These are phyloP conservation scores for Stomatorhinus ivindoensis DNA, from an alignment of 2,113 vertebrate species.

Conservation along the genomic window DNA sequence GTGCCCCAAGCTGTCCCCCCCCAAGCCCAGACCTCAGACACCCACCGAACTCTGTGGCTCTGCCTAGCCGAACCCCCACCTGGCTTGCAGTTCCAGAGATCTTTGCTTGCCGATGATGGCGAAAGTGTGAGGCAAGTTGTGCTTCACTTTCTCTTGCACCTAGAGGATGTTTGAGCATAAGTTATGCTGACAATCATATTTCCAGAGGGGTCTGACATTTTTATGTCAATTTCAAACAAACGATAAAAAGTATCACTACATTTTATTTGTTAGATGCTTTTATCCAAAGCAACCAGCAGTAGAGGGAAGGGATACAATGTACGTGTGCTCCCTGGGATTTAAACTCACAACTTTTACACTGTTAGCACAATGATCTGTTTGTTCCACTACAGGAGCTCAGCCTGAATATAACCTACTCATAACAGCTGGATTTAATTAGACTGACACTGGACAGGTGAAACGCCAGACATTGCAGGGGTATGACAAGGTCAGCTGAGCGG, in stretches of 20 bases:
- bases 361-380: background rate
- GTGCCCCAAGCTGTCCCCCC: background rate
- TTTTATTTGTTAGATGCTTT: background rate
- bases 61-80: constrained; percentile 52
- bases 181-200: background rate
- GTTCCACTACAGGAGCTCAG: background rate
- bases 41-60: background rate
- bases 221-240: background rate
- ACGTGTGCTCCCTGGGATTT: background rate
- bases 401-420: background rate
- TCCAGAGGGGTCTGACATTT: background rate
- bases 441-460: background rate
- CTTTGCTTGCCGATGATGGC: constrained; percentile 79
- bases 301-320: background rate
- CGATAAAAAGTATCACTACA: background rate
- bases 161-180: constrained; percentile 35
- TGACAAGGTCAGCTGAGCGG: background rate
- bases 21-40: background rate
- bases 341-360: background rate
- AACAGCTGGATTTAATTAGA: background rate
- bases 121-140: constrained; percentile 74
- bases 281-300: background rate
- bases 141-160: constrained; percentile 84
- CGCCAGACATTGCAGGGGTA: background rate
- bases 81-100: constrained; percentile 84